These are phyloP conservation scores for Haliclystus octoradiatus DNA, from an alignment of 30 jellyfish, hydroid and myxozoan genomes.

Conservation along the genomic window DNA sequence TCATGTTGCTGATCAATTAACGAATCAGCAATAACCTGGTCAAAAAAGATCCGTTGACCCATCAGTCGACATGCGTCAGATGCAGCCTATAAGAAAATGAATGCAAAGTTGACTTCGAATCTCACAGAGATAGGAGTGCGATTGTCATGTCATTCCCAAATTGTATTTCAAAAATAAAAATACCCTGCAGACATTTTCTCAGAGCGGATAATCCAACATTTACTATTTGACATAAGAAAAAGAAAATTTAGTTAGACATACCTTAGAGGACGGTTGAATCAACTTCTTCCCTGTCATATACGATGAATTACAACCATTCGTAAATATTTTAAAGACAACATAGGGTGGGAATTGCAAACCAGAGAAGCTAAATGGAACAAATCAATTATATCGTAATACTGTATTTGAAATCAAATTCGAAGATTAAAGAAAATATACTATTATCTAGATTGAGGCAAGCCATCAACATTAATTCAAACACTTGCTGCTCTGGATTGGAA, in stretches of 20 bases:
- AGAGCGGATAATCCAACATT: neutral
- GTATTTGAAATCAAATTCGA: too few species aligned
- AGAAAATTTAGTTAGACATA: slow-evolving; percentile 3
- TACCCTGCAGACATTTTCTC: neutral
- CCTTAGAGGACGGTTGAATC: slow-evolving; percentile 85
- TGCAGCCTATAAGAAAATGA: slow-evolving; percentile 52
- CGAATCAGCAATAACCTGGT: slow-evolving; percentile 51
- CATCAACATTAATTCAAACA: too few species aligned
- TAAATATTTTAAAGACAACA: slow-evolving; percentile 70
- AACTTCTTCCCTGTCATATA: slow-evolving; percentile 66
- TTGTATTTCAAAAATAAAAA: neutral
- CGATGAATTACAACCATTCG: slow-evolving; percentile 50
- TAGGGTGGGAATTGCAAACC: slow-evolving; percentile 83
- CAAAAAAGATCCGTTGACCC: slow-evolving; percentile 75
- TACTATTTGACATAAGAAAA: neutral
- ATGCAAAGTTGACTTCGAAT: neutral
- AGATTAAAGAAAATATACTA: too few species aligned
- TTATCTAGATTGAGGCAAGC: too few species aligned
- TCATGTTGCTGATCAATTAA: slow-evolving; percentile 36
- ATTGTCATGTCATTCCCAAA: too few species aligned
- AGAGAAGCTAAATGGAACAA: slow-evolving; percentile 42
- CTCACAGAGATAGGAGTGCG: too few species aligned
- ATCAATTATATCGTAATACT: too few species aligned
- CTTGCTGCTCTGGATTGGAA: too few species aligned
- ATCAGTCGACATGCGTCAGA: slow-evolving; percentile 71